Percentiles rank a stretch among this genome's conserved stretches.
Evolutionary conservation across 2,797 vertebrate species (phyloP).

Genomic region (Pitangus sulphuratus): DNA sequence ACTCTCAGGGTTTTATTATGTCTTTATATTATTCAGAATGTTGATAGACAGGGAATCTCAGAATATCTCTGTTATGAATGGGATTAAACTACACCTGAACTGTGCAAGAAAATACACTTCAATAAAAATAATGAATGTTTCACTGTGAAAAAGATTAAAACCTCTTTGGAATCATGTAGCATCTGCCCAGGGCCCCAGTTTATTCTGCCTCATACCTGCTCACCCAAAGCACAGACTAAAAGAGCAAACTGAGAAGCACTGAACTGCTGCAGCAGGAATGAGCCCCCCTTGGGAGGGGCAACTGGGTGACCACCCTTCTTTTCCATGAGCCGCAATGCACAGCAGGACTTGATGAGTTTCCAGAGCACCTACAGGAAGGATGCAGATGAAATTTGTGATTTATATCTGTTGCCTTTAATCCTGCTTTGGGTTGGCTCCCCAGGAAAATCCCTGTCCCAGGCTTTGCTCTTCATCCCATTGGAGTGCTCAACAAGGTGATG

Average conservation of each 20-base stretch:
- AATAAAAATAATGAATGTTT: neutral
- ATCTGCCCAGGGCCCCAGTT: too few species aligned
- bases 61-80: neutral
- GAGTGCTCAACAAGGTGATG: neutral
- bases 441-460: neutral
- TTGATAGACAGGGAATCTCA: neutral
- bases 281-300: accelerated
- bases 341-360: neutral
- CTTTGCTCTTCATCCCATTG: neutral
- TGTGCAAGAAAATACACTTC: neutral
- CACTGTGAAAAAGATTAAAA: neutral
- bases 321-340: accelerated
- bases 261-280: neutral
- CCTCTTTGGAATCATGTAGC: neutral
- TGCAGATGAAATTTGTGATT: neutral
- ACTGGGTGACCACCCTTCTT: neutral
- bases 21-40: neutral
- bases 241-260: neutral
- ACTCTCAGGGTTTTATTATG: neutral
- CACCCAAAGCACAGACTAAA: neutral
- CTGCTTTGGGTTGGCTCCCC: neutral
- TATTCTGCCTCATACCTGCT: neutral
- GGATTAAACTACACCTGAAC: neutral
- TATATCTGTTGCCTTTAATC: neutral
- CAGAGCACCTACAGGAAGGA: neutral